Evolutionary conservation across 1,140 invertebrate genomes (phyloP), one percentile per base, ranked within the genome.

Genomic region (Lucilia sericata): DNA sequence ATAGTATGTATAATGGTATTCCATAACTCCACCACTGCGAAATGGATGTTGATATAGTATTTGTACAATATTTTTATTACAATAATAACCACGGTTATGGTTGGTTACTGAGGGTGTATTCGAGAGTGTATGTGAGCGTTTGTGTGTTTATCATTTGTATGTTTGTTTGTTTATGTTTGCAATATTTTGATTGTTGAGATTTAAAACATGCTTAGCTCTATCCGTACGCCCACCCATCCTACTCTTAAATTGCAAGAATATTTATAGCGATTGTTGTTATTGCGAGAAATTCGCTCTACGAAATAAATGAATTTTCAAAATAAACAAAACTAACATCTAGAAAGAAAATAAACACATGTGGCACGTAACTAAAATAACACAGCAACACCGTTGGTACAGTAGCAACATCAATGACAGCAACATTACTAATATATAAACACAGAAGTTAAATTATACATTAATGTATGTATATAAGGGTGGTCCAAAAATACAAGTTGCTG

Each of bases 331-430:
- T 19, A 70, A 70, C 19, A 21, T 70, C 65, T 70, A 25, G 8
- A 70, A 25, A 12, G 65, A 70, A 21, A 70, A 70, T 70, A 70
- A 70, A 70, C 65, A 70, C 19, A 70, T 70, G 65, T 70, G 65
- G n/a, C 65, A 70, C 65, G n/a, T 5, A 12, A 21, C n/a, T 10
- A 42, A 42, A 42, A 42, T 10, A 42, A 42, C 42, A 17, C 5
- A 70, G 65, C n/a, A 70, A 70, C n/a, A 70, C 17, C 42, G 42
- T 25, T 3, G 65, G 25, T 25, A 70, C n/a, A 42, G 42, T 42
- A 42, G 42, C 10, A 70, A 70, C n/a, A 70, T 8, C 19, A 25
- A 4, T 12, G 10, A 10, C 5, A 70, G 9, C 14, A n/a, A 17
- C 51, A 14, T 14, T 60, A 60, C n/a, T 1, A 60, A n/a, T 17